Evolutionary conservation across 2,113 vertebrate species (phyloP), one percentile per base, ranked within the genome.

Genomic region (Ardeotis arabs): DNA sequence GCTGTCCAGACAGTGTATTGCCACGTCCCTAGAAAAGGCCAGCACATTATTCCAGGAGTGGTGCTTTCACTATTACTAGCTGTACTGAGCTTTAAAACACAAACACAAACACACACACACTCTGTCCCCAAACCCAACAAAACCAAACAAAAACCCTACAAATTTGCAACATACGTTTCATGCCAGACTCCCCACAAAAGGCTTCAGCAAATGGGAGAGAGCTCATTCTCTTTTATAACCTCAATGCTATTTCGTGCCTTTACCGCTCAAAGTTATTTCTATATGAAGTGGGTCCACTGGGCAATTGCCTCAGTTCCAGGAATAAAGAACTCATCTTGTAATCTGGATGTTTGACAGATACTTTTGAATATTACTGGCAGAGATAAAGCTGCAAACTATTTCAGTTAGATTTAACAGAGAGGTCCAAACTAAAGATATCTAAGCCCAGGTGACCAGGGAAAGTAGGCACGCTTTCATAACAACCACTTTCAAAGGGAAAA

Each of bases 141-240:
- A 87, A 69, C 10, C 18, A 62, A 74, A 41, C 19, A 31, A 55
- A 50, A 6, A 0, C 14, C 23, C n/a, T 60, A 35, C 19, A 79
- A 20, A 18, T 52, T 59, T 55, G 47, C 44, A 79, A 55, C 0
- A 1, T 14, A 37, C 7, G 13, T 67, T 87, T 85, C 33, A 63
- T 27, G 50, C 20, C 28, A 79, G 47, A 58, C 60, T 72, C 22
- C 39, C 67, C 75, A 50, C 14, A 69, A 49, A 74, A 89, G 25
- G 12, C 33, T 81, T 63, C 12, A 63, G 41, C 1, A 1, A 27
- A 56, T 0, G 5, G 44, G 84, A 56, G 22, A 39, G 0, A 1
- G 19, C 31, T 90, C 19, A 8, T 39, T 74, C 33, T 82, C 60
- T 41, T 70, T 78, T 21, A 91, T 14, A 67, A 33, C 44, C 41